Evolutionary conservation across 2,113 vertebrate genomes (phyloP), one percentile per base, ranked within the genome.

Genomic region (Capreolus pygargus): DNA sequence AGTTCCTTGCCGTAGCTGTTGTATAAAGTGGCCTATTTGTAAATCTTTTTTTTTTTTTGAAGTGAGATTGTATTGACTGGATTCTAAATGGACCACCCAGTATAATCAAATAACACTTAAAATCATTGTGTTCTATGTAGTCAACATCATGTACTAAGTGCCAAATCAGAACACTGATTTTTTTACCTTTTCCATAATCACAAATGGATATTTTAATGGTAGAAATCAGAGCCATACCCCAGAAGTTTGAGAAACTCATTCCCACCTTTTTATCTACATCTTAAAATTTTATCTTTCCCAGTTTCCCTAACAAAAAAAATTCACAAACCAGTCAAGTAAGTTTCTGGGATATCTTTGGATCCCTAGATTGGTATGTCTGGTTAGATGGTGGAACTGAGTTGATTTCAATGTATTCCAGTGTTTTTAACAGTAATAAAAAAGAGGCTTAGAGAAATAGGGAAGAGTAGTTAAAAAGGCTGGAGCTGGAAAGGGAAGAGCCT

Each of bases 71-170:
- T 86, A 61, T 39, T 89, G 70, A 64, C 70, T 78, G 23, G 28
- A 36, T 76, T 96, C 57, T 90, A n/a, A 94, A 52, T 74, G 74
- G 94, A 57, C 91, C 91, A 94, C 93, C 61, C 23, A 60, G 45
- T 60, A 28, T 47, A 52, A 79, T 92, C 84, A 76, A 67, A 81
- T 39, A 54, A 70, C 58, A 78, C 21, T 86, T 88, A 10, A 57
- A 54, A 67, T 50, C 2, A 23, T 84, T 92, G 81, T 81, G 30
- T 81, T 83, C 39, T n/a, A 1, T 70, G 23, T 58, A 70, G 27
- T 79, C 36, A 95, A 19, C 61, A 52, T 64, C 81, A 7, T 57
- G 43, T 67, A 95, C 28, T 36, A 54, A 27, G 50, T 74, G 33
- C 23, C 58, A n/a, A 52, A 54, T 61, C n/a, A 86, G 74, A 84